phyloP scores from a whole-genome alignment of 2,113 vertebrate genomes.

The Neodon shergylaensis region DNA sequence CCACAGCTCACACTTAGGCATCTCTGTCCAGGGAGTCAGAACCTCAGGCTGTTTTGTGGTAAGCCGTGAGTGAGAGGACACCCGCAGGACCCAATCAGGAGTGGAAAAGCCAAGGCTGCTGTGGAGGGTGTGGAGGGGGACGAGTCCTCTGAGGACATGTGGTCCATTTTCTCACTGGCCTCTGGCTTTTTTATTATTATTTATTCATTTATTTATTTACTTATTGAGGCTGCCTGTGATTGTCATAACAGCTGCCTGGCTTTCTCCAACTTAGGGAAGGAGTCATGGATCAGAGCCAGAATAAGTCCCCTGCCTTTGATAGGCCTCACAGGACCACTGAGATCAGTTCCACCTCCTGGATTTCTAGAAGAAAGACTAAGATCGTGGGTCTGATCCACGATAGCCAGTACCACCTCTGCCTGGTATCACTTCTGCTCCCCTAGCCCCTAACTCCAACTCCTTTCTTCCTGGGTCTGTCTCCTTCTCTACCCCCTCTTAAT shows the following conservation, averaged over 20 bases:
- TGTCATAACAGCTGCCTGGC: not conserved
- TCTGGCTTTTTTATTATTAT: not conserved
- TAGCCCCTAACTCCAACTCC: not conserved
- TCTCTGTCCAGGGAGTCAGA: not conserved
- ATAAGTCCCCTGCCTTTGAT: not conserved
- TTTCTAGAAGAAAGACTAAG: not conserved
- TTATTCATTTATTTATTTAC: too few relatives aligned
- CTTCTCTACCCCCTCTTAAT: not conserved
- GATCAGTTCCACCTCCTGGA: not conserved
- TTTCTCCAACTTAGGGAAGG: not conserved
- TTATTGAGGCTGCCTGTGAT: too few relatives aligned
- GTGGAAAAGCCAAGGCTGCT: not conserved
- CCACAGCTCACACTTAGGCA: not conserved
- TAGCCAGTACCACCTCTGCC: not conserved
- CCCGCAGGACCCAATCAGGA: not conserved
- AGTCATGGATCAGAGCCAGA: not conserved
- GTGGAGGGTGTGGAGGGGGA: not conserved
- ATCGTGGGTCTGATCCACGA: not conserved
- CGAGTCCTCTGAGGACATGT: not conserved
- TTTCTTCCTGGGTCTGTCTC: not conserved
- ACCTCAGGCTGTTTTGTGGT: not conserved
- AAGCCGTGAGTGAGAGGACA: too few relatives aligned
- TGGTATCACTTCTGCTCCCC: not conserved
- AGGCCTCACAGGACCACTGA: not conserved
- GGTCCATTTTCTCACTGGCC: not conserved